phyloP scores from a whole-genome alignment of 1,140 invertebrate genomes.

The Halictus rubicundus region DNA sequence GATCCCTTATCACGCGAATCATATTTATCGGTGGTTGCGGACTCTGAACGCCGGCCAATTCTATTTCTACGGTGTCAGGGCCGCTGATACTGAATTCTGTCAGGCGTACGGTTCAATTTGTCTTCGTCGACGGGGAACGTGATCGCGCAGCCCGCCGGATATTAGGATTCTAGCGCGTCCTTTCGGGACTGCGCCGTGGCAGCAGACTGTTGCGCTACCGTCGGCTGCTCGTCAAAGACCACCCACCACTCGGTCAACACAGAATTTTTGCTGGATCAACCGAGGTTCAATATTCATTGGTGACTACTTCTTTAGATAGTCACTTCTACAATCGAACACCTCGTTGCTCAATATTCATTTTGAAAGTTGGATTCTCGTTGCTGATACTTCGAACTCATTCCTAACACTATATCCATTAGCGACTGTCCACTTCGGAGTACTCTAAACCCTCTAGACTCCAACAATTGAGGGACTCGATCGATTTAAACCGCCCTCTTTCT shows the following conservation, averaged over 20 bases:
- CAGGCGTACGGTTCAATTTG: conserved; percentile 43
- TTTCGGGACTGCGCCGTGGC: neutral
- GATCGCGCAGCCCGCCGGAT: neutral
- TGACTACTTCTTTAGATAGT: too few species aligned
- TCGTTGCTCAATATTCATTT: too few species aligned
- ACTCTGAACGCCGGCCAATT: conserved; percentile 6
- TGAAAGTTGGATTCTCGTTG: too few species aligned
- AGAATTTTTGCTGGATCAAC: too few species aligned
- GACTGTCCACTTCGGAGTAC: too few species aligned
- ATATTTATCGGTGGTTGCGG: neutral
- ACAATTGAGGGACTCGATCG: too few species aligned
- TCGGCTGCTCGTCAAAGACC: neutral
- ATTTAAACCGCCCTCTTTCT: too few species aligned
- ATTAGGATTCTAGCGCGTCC: conserved; percentile 30
- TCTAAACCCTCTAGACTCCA: too few species aligned
- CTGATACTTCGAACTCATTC: too few species aligned
- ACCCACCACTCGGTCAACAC: neutral
- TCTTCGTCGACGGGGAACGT: conserved; percentile 21
- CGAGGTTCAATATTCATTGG: too few species aligned
- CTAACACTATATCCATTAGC: too few species aligned
- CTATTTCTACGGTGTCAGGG: neutral
- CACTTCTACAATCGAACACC: too few species aligned
- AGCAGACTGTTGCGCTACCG: neutral
- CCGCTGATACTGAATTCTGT: conserved; percentile 39
- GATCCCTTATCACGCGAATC: neutral